Evolutionary conservation across 2,113 vertebrate genomes (phyloP), one percentile per base, ranked within the genome.

Genomic region (Tachuris rubrigastra): DNA sequence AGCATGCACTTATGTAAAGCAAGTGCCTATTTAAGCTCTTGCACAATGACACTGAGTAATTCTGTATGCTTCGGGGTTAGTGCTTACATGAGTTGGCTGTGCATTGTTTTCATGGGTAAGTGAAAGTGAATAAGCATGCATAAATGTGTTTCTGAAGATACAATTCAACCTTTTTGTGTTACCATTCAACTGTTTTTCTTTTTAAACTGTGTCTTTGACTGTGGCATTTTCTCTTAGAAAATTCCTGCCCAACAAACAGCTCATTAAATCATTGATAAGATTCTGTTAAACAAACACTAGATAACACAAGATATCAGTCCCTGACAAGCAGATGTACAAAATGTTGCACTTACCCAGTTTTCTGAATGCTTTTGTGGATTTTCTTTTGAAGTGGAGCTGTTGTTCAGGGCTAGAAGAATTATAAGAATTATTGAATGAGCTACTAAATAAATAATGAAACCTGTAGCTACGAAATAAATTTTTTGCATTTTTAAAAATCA

Each of bases 241-340:
- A 84, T 77, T 60, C 47, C 33, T 90, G 68, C 83, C 75, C 67
- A 84, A 66, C 14, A 78, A 92, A 56, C 37, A 95, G 52, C 85
- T 97, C 75, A 90, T 97, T 91, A 95, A 95, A 90, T 90, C 92
- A 75, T 78, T 87, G 82, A 76, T 94, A 93, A 71, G 56, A n/a
- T 72, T 93, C 68, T 81, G 66, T 55, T 93, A 85, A 95, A 69
- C 52, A 90, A 85, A 83, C 42, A 59, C 33, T 62, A 65, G 25
- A 7, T 91, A 91, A 80, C n/a, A 71, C 31, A 80, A 60, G 56
- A 9, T 75, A 83, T 25, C 46, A 39, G 42, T 76, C 49, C 18
- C 65, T 65, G 50, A 89, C 69, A 89, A 62, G 60, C 24, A 47
- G 35, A 9, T 9, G 11, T 47, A 79, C 35, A 49, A 46, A 55